phyloP scores from a whole-genome alignment of 1,140 invertebrate species.

The Drosophila jambulina region DNA sequence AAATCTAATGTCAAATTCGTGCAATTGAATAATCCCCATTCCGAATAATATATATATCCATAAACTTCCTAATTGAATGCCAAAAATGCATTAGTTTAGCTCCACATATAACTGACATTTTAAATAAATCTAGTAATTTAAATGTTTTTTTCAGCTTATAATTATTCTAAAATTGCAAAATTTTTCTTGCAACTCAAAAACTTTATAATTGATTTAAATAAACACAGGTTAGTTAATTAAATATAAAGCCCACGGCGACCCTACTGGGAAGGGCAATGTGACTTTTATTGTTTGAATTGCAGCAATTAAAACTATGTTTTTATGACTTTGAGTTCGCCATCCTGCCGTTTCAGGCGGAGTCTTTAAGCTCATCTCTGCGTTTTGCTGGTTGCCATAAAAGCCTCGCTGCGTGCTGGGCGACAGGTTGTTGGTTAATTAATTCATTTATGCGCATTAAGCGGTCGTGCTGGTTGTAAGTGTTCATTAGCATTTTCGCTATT shows the following conservation, averaged over 20 bases:
- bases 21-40: conserved; percentile 6
- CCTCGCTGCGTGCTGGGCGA: conserved; percentile 13
- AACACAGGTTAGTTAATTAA: conserved; percentile 29
- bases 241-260: conserved; percentile 11
- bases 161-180: conserved; percentile 4
- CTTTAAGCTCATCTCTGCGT: conserved; percentile 28
- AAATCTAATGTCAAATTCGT: conserved; percentile 17
- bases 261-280: conserved; percentile 1
- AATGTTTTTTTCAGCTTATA: conserved; percentile 6
- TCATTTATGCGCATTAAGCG: conserved; percentile 61
- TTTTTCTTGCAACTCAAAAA: conserved; percentile 1
- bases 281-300: conserved; percentile 43
- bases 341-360: conserved; percentile 12
- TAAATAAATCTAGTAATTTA: conserved; percentile 32
- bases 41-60: conserved; percentile 3
- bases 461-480: conserved; percentile 67
- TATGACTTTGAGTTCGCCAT: conserved; percentile 12
- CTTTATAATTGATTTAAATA: conserved; percentile 41
- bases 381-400: conserved; percentile 2
- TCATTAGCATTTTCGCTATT: conserved; percentile 74
- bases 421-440: conserved; percentile 54
- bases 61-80: conserved; percentile 20
- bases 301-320: conserved; percentile 35
- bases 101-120: conserved; percentile 3
- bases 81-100: conserved; percentile 1